These are phyloP conservation scores for Nothoprocta perdicaria DNA, from an alignment of 2,113 vertebrate genomes.

Conservation along the genomic window DNA sequence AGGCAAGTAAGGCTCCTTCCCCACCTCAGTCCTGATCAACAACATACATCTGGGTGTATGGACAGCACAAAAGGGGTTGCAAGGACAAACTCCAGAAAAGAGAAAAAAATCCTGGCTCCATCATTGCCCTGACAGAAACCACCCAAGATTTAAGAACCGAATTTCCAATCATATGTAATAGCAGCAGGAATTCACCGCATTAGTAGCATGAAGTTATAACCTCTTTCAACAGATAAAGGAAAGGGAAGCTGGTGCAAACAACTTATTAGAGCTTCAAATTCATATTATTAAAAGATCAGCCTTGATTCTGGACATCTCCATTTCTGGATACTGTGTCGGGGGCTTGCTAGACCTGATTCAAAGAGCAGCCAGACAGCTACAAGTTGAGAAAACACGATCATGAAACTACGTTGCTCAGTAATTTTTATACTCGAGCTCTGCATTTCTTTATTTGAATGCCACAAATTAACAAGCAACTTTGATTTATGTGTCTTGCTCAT, in stretches of 20 bases:
- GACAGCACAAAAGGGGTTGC: background rate
- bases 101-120: background rate
- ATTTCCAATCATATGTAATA: background rate
- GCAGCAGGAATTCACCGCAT: background rate
- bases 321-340: background rate
- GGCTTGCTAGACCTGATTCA: background rate
- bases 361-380: accelerated
- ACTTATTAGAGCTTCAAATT: background rate
- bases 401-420: background rate
- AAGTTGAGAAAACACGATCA: background rate
- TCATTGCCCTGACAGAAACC: background rate
- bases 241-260: background rate
- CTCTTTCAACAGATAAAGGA: background rate
- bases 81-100: background rate
- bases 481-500: background rate
- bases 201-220: background rate
- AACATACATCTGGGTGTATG: no score
- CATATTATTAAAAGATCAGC: accelerated
- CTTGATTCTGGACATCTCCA: background rate
- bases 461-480: background rate
- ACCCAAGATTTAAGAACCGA: accelerated
- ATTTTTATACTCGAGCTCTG: background rate
- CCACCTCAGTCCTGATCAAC: background rate
- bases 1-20: background rate
- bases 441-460: background rate